Percentiles rank a stretch among this genome's conserved stretches.
These are phyloP conservation scores for Crambe crambe DNA, from an alignment of 37 sponge, comb jelly and placozoan species.

Conservation along the genomic window DNA sequence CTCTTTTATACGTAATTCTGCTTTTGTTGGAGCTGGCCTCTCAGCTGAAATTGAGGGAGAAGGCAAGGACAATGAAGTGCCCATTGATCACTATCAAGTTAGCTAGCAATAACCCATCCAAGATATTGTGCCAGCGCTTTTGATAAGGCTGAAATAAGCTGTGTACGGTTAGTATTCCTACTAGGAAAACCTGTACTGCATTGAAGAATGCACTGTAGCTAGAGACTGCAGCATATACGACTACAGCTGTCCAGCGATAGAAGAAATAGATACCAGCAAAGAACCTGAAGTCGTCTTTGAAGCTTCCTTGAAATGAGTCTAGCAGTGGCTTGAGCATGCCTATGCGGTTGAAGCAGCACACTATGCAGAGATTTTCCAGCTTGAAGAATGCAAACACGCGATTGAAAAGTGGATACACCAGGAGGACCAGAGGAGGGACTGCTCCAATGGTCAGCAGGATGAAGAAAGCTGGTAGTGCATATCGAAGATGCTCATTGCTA, in stretches of 20 bases:
- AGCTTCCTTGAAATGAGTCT: conserved; percentile 46
- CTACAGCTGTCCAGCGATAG: neutral
- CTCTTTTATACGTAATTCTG: neutral
- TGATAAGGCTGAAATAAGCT: conserved; percentile 40
- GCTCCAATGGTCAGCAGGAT: conserved; percentile 1
- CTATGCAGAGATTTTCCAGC: conserved; percentile 11
- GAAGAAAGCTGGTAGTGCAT: conserved; percentile 45
- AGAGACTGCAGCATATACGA: neutral
- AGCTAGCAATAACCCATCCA: conserved; percentile 35
- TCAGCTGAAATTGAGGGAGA: conserved; percentile 4
- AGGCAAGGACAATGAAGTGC: neutral
- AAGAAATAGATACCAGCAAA: conserved; percentile 63
- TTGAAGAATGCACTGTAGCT: neutral
- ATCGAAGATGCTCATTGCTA: conserved; percentile 19
- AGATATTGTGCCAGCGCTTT: conserved; percentile 25
- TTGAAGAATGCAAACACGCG: conserved; percentile 8
- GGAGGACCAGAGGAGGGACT: conserved; percentile 33
- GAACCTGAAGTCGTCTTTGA: conserved; percentile 32
- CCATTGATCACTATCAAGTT: conserved; percentile 21
- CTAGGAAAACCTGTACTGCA: neutral
- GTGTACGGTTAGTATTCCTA: conserved; percentile 16
- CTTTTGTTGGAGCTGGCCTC: conserved; percentile 20
- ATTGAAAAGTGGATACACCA: conserved; percentile 24
- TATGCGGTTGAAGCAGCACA: neutral
- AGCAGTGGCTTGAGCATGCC: conserved; percentile 27